Base-by-base conservation (phyloP, 1,140 invertebrate genomes). In the Tetranychus urticae region DNA sequence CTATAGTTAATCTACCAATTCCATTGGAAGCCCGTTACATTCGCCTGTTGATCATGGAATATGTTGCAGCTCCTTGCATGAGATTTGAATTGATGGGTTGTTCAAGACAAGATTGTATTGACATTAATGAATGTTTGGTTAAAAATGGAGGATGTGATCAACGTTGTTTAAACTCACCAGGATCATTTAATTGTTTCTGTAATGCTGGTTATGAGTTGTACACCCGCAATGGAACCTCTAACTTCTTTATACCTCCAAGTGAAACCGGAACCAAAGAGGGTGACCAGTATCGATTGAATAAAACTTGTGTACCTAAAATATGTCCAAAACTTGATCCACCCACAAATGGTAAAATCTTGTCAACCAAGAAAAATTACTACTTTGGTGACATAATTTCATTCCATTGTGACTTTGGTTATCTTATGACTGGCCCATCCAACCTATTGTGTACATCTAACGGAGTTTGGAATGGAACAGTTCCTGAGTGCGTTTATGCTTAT, bases 61-160 rank as follows among this genome's bases (percentile, higher is more conserved):
- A 85, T 69, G 79, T 85, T 5, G 81, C 79, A 3, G 86, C 86
- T 5, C 89, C 88, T 3, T 96, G 90, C 67, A 72, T 93, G 59
- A 85, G 88, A 70, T 69, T 96, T 46, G 91, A 96, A 77, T 77
- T 93, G 23, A 89, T 93, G 82, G 90, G 89, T 7, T 94, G 89
- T 71, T 85, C 85, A 0, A 77, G 87, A 64, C 76, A 91, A 64
- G 88, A 91, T 68, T 96, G 91, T 70, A 77, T 64, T 66, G 90
- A 96, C 70, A 81, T 92, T 39, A 93, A 96, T 69, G 91, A 97
- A 72, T 97, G 91, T 72, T 77, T 78, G 56, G 77, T 76, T 31
- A 82, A 85, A 62, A 96, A 96, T 71, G 91, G 90, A 8, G 88
- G 87, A 31, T 96, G 91, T 72, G 84, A 93, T 68, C 88, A 92